Evolutionary conservation across 1,140 invertebrate species (phyloP), one percentile per base, ranked within the genome.

Genomic region (Mya arenaria): DNA sequence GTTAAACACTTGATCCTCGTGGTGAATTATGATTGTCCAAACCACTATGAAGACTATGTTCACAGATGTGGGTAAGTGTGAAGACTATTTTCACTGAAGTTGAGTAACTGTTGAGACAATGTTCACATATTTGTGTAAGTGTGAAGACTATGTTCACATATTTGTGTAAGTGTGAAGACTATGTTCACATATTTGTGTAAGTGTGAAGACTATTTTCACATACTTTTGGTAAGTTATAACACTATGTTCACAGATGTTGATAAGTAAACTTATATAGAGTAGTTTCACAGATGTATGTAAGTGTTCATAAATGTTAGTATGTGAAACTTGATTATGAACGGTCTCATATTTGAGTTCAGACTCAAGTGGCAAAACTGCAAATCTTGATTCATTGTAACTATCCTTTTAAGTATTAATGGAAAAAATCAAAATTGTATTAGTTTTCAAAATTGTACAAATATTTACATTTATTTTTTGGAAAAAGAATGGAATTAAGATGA

Each of bases 1-100:
- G 99, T 99, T 0, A 99, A 99, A 91, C 97, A 99, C 88, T 94
- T 99, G 3, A 98, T 99, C 85, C 93, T 99, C 1, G 99, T 99
- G 1, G 96, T 99, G 0, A 99, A 99, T 93, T 99, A 99, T 92
- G 99, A 99, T 93, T 99, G 98, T 91, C 99, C 99, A 0, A 99
- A 99, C 94, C 99, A 99, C 93, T 99, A 99, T 91, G 99, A 99
- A 94, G 99, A 99, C 93, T 99, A 99, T 93, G 99, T 99, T 13
- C 99, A 99, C 92, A 94, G 99, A 89, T 99, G 98, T 93, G 99
- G 99, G 55, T 94, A 88, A 86, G 91, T 90, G 19, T n/a, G 10
- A n/a, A n/a, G n/a, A n/a, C n/a, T n/a, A n/a, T n/a, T n/a, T n/a
- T 3, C 1, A 36, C 10, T 63, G 17, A 5, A 23, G 17, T 23